These are phyloP conservation scores for Calcarius lapponicus DNA, from an alignment of 2,797 vertebrate species.

Conservation along the genomic window DNA sequence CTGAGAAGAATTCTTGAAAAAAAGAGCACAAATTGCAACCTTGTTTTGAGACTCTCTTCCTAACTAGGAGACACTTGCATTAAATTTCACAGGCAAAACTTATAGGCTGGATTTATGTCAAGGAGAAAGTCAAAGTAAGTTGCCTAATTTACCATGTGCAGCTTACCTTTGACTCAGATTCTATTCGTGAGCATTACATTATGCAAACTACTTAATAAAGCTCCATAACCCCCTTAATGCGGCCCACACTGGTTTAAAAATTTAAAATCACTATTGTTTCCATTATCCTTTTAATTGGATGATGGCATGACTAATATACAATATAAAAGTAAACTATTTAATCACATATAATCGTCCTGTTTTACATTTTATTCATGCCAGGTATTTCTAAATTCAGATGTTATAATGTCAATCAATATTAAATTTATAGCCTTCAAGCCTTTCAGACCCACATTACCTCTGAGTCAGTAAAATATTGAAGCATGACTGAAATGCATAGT, in stretches of 20 bases:
- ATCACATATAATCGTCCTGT: conserved; percentile 38
- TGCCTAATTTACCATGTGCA: conserved; percentile 10
- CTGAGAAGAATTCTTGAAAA: background rate
- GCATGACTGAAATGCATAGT: background rate
- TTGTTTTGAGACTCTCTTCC: background rate
- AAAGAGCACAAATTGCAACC: background rate
- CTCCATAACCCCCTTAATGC: conserved; percentile 41
- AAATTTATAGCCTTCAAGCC: background rate
- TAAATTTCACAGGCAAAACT: background rate
- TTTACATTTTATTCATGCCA: conserved; percentile 43
- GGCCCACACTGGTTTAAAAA: conserved; percentile 47
- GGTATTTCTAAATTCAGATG: conserved; percentile 33
- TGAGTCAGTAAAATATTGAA: background rate
- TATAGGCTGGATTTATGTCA: background rate
- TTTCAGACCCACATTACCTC: background rate
- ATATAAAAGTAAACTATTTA: conserved; percentile 27
- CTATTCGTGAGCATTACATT: conserved; percentile 50
- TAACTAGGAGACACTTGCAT: background rate
- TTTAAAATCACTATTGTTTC: conserved; percentile 40
- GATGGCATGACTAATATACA: conserved; percentile 45
- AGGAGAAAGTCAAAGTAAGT: conserved; percentile 31
- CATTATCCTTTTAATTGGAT: conserved; percentile 57
- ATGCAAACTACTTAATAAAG: conserved; percentile 50
- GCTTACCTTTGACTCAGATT: conserved; percentile 55
- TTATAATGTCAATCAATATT: conserved; percentile 25